Evolutionary conservation across 2,113 vertebrate species (phyloP), one percentile per base, ranked within the genome.

Genomic region (Trematocara marginatum): DNA sequence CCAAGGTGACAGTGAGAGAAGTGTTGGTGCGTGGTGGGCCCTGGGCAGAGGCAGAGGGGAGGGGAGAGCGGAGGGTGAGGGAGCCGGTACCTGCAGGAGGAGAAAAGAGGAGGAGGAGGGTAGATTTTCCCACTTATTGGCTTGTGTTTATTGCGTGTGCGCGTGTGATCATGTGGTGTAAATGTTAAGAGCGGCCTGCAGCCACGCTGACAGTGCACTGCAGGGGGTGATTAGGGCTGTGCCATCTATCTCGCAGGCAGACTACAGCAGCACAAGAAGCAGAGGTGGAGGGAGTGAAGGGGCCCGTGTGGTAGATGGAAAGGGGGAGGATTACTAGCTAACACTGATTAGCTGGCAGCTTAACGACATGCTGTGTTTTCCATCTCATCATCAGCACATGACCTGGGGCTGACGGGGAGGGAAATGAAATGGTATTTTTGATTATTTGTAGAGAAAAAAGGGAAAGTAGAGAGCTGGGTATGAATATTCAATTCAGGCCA

Each of bases 321-420:
- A 83, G 20, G 79, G 78, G 66, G 82, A 56, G 82, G 90, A 90
- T 91, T 93, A 93, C 82, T 45, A 87, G 90, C 86, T 93, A 87
- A 78, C 84, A 26, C 90, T 94, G 94, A 96, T 95, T 94, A 94
- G 94, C 92, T 92, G 91, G 87, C 86, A 89, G 92, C 91, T 95
- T 95, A 93, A 93, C 90, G 80, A 93, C 94, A 92, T n/a, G 90
- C 94, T 94, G 93, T 90, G 93, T 94, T 94, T 94, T 94, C 92
- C 90, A 91, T 92, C 90, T 92, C 90, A 71, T 88, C 86, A 80
- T 89, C 86, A 80, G 86, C 85, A 49, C 90, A 91, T 92, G 93
- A 90, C 95, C 94, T 18, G 89, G 81, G 95, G 94, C 94, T 79
- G 93, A 91, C 78, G 23, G 23, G 23, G 23, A 3, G 23, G 23